phyloP scores from a whole-genome alignment of 2,113 vertebrate species.

The Scartelaos histophorus region DNA sequence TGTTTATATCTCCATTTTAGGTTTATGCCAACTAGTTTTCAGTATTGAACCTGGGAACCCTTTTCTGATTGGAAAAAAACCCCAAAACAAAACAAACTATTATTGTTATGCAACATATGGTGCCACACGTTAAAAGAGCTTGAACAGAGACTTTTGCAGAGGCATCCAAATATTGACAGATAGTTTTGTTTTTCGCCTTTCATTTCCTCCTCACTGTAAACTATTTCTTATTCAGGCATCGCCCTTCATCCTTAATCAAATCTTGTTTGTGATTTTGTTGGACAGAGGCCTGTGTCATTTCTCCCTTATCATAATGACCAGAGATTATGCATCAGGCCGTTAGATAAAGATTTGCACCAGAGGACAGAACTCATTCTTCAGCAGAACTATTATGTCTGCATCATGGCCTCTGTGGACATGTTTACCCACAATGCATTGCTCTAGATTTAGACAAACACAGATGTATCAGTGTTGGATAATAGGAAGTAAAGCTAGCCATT shows the following conservation, averaged over 20 bases:
- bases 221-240: neutral
- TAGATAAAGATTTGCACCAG: constrained; percentile 71
- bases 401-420: constrained; percentile 56
- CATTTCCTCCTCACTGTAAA: neutral
- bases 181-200: neutral
- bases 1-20: no score
- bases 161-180: neutral
- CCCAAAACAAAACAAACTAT: no score
- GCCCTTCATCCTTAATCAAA: neutral
- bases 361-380: constrained; percentile 68
- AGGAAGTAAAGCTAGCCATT: constrained; percentile 15
- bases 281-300: constrained; percentile 62
- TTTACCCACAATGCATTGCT: constrained; percentile 42
- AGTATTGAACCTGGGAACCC: no score
- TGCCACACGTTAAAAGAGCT: no score
- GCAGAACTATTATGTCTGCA: constrained; percentile 58
- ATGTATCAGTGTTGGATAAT: constrained; percentile 7
- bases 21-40: no score
- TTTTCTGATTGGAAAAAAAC: no score
- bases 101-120: no score
- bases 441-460: constrained; percentile 42
- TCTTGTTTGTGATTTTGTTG: constrained; percentile 15
- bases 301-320: constrained; percentile 67
- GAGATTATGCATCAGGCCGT: constrained; percentile 63
- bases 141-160: no score